Evolutionary conservation across 2,113 vertebrate species (phyloP).

Genomic region (Apus apus): DNA sequence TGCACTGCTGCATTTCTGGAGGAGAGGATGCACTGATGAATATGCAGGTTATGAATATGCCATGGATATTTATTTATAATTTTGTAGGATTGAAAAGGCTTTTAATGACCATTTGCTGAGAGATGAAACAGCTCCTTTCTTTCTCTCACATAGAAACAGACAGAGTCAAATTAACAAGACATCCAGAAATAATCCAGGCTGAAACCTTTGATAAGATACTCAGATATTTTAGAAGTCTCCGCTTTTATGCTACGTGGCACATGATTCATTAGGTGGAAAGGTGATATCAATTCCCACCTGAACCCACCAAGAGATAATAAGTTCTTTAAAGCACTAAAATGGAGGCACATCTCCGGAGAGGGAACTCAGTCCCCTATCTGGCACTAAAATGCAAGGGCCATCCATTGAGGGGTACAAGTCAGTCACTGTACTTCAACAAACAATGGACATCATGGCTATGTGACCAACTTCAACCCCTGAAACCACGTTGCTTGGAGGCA

Average conservation of each 20-base stretch:
- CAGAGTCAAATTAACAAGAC: conserved; percentile 19
- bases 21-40: not conserved
- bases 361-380: not conserved
- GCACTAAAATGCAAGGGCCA: not conserved
- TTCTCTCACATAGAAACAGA: not conserved
- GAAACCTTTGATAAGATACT: conserved; percentile 27
- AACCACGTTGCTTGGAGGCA: not conserved
- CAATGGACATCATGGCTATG: not conserved
- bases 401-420: not conserved
- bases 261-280: not conserved
- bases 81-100: not conserved
- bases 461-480: not conserved
- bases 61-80: conserved; percentile 14
- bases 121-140: not conserved
- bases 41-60: not conserved
- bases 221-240: not conserved
- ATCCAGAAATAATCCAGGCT: not conserved
- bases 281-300: not conserved
- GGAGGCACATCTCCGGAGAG: not conserved
- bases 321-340: not conserved
- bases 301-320: not conserved
- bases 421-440: not conserved
- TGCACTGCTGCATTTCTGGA: not conserved
- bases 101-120: conserved; percentile 17
- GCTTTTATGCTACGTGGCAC: not conserved